A percentile compares a stretch with the other conserved stretches of the same genome.
phyloP scores from a whole-genome alignment of 2,888 invertebrate genomes.

The Morpho helenor region DNA sequence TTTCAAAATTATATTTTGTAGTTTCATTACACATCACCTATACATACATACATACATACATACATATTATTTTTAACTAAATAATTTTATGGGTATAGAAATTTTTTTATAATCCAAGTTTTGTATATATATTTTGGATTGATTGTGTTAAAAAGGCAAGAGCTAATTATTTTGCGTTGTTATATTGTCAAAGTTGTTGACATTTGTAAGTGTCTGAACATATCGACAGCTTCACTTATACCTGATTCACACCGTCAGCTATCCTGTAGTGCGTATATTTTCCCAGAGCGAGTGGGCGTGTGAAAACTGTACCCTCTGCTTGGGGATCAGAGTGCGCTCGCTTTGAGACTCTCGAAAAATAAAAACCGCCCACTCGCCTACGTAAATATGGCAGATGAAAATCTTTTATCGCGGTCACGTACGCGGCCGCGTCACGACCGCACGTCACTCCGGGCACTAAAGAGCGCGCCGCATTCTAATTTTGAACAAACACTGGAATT shows the following conservation, averaged over 20 bases:
- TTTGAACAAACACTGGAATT: constrained; percentile 68
- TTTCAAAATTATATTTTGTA: too few species aligned
- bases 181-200: too few species aligned
- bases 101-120: too few species aligned
- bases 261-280: constrained; percentile 34
- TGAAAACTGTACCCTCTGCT: constrained; percentile 63
- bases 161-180: too few species aligned
- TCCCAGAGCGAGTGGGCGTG: constrained; percentile 61
- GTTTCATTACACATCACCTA: too few species aligned
- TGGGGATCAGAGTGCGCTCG: constrained; percentile 45
- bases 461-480: constrained; percentile 74
- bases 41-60: too few species aligned
- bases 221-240: constrained; percentile 40
- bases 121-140: too few species aligned
- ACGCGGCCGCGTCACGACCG: constrained; percentile 73
- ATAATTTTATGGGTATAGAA: too few species aligned
- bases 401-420: constrained; percentile 80
- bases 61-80: too few species aligned
- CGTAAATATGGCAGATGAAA: constrained; percentile 79
- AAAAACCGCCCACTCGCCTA: constrained; percentile 77
- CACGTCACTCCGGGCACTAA: constrained; percentile 73
- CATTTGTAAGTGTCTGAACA: constrained; percentile 32
- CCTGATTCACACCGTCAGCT: constrained; percentile 12
- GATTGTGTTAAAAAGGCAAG: too few species aligned
- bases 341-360: constrained; percentile 69